phyloP scores from a whole-genome alignment of 2,113 vertebrate species.

The Heterotis niloticus region DNA sequence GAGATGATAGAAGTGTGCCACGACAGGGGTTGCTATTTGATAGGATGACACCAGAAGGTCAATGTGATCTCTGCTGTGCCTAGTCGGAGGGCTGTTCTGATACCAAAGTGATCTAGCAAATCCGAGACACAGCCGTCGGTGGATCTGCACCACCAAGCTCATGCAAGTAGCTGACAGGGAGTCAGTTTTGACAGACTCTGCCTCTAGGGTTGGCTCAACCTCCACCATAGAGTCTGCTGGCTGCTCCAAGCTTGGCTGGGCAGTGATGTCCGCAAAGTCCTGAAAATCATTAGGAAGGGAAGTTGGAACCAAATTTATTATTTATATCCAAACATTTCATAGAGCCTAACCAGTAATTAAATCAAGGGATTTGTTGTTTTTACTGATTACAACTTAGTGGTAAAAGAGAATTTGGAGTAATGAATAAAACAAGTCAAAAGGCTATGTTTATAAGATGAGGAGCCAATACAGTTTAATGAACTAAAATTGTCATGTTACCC shows the following conservation, averaged over 20 bases:
- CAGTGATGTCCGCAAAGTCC: conserved; percentile 88
- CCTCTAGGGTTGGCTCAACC: conserved; percentile 41
- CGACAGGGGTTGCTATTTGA: conserved; percentile 80
- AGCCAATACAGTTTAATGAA: no score
- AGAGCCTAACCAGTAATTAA: no score
- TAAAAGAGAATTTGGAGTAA: no score
- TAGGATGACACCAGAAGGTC: conserved; percentile 81
- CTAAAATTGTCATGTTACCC: no score
- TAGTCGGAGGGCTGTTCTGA: conserved; percentile 55
- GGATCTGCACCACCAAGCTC: conserved; percentile 73
- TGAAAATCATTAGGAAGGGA: conserved; percentile 41
- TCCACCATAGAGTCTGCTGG: conserved; percentile 54
- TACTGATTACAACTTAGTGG: no score
- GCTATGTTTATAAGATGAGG: no score
- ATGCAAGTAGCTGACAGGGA: conserved; percentile 69
- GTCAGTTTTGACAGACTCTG: conserved; percentile 39
- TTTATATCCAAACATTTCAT: no score
- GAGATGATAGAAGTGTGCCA: conserved; percentile 80
- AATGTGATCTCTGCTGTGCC: conserved; percentile 72
- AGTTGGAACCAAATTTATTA: no score
- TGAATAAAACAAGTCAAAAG: no score
- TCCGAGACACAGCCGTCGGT: conserved; percentile 77
- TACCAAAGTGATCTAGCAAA: conserved; percentile 85
- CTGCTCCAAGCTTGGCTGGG: conserved; percentile 73
- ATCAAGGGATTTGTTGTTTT: no score